Evolutionary conservation across 2,113 vertebrate species (phyloP).

Genomic region (Campylomormyrus tamandua): DNA sequence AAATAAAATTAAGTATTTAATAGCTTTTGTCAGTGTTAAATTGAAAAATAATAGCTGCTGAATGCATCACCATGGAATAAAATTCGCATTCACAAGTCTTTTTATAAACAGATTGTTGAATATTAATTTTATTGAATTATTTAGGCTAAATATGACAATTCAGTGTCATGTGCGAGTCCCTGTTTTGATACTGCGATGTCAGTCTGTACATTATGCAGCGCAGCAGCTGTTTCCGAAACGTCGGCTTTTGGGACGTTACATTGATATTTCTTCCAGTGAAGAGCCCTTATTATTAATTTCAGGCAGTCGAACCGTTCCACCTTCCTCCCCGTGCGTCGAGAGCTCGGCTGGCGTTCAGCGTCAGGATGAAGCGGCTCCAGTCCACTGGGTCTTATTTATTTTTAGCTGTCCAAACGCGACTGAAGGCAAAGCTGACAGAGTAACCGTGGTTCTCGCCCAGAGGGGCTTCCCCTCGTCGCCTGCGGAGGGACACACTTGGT

Average conservation of each 20-base stretch:
- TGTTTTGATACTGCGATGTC: not conserved
- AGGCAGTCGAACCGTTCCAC: not conserved
- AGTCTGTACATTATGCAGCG: not conserved
- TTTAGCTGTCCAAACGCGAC: not conserved
- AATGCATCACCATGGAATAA: not conserved
- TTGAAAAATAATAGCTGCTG: conserved; percentile 11
- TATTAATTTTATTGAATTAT: not conserved
- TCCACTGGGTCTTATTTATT: not conserved
- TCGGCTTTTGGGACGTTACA: not conserved
- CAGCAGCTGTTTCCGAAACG: not conserved
- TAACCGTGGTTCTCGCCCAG: not conserved
- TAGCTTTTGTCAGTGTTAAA: conserved; percentile 6
- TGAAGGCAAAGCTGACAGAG: not conserved
- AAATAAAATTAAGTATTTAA: conserved; percentile 6
- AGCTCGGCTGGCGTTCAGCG: not conserved
- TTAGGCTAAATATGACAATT: not conserved
- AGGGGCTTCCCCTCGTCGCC: not conserved
- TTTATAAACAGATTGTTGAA: not conserved
- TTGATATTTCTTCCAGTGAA: not conserved
- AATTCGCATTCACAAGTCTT: not conserved
- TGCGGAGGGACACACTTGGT: not conserved
- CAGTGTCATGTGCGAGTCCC: not conserved
- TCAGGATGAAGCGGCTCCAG: not conserved
- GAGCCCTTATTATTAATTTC: not conserved
- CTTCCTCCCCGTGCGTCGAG: not conserved